Conservation (phyloP, 2,797 vertebrate species). For the Poeciliopsis turneri region DNA sequence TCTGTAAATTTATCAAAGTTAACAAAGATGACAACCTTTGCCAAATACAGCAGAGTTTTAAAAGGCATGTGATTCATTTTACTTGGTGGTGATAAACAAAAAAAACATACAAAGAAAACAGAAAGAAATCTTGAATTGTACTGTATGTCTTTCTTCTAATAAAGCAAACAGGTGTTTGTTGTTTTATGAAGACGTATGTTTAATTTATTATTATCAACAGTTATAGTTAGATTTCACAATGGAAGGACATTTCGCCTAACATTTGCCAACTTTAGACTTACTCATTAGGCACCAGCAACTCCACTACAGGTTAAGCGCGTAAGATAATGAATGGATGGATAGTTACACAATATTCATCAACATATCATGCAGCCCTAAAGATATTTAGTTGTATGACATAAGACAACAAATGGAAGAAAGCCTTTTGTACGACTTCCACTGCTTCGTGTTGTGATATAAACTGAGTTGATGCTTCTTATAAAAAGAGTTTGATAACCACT, state of each 20-base stretch:
- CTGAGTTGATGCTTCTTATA: background rate
- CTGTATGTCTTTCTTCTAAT: background rate
- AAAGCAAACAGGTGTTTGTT: background rate
- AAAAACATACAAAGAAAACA: background rate
- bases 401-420: background rate
- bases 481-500: background rate
- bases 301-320: no score
- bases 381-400: background rate
- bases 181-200: no score
- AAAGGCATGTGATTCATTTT: no score
- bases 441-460: background rate
- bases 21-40: background rate
- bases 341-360: no score
- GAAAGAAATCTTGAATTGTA: background rate
- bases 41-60: background rate
- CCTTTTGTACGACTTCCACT: background rate
- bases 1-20: background rate
- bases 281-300: background rate
- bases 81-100: background rate
- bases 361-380: background rate
- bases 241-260: background rate
- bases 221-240: no score
- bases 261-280: background rate
- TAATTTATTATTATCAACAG: no score
- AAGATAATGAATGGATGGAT: no score